Evolutionary conservation across 1,140 invertebrate genomes (phyloP), one percentile per base, ranked within the genome.

Genomic region (Homarus americanus): DNA sequence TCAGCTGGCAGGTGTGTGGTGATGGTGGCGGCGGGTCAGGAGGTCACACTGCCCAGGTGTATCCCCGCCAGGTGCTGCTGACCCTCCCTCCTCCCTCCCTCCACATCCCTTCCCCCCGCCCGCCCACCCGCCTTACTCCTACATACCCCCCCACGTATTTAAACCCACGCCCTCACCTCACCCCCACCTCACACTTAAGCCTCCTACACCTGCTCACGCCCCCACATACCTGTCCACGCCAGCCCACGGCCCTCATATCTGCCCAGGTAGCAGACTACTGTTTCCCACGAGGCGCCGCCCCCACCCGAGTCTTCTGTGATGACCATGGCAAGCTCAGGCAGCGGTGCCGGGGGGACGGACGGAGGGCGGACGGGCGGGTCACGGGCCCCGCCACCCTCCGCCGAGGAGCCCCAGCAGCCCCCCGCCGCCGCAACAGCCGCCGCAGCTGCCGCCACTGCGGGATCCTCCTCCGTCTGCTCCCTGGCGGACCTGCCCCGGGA

Each of bases 311-410:
- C 87, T 32, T 75, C 88, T 63, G 88, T 83, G 80, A 90, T 90
- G 88, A 90, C 88, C 88, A 90, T 90, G 88, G 88, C 88, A 90
- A 89, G 79, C 40, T 76, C 72, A 2, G 79, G 88, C 53, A 82
- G 80, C 78, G 88, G 88, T 75, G 49, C 80, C 17, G 88, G 80
- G 49, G 82, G 82, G 32, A 66, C 69, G 32, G 88, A 78, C 80
- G 80, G 66, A 7, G 88, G 88, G n/a, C 44, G 36, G 24, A 63
- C 69, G 72, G 88, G 88, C 9, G 88, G 80, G 34, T 34, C 80
- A n/a, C 15, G 80, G 36, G 88, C 41, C 36, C 80, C 44, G 24
- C 63, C 88, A 12, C 79, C 76, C 44, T 36, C 34, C 15, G 63
- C 20, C 2, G n/a, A 75, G 41, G 82, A 84, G 36, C 82, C 82